These are phyloP conservation scores for Caenorhabditis panamensis DNA, from an alignment of 2,888 invertebrate species.

Conservation along the genomic window DNA sequence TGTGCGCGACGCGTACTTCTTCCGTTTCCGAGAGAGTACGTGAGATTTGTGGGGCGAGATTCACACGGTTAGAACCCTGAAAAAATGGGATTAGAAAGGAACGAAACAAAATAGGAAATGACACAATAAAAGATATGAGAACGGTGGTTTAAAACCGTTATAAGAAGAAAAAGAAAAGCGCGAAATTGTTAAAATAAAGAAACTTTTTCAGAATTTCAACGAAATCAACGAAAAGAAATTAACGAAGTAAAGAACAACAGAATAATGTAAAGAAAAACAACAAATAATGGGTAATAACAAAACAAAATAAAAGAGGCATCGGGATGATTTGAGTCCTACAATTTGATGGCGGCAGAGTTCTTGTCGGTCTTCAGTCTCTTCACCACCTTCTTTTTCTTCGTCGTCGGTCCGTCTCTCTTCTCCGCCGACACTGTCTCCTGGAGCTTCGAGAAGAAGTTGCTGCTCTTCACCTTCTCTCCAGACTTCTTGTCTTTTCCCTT, in stretches of 20 bases:
- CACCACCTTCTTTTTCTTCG: slow-evolving; percentile 65
- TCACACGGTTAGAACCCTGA: slow-evolving; percentile 47
- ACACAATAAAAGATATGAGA: slow-evolving; percentile 8
- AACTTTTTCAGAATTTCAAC: neutral
- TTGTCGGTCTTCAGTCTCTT: slow-evolving; percentile 59
- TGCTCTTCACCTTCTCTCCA: slow-evolving; percentile 54
- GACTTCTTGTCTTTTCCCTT: slow-evolving; percentile 36
- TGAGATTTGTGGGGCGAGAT: slow-evolving; percentile 1
- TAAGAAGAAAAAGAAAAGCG: neutral
- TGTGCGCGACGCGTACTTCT: neutral
- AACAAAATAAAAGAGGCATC: slow-evolving; percentile 10
- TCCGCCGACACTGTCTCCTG: slow-evolving; percentile 66
- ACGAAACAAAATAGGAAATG: neutral
- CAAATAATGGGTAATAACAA: slow-evolving; percentile 22
- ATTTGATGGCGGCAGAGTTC: slow-evolving; percentile 59
- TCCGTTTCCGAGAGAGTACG: neutral
- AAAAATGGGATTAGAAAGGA: neutral
- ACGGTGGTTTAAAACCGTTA: slow-evolving; percentile 18
- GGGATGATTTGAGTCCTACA: too few species aligned
- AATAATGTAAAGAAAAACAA: slow-evolving; percentile 17
- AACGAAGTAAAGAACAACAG: slow-evolving; percentile 18
- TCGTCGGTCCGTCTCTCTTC: slow-evolving; percentile 55
- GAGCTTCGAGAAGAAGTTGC: slow-evolving; percentile 68
- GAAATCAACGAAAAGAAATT: neutral
- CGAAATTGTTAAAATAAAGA: neutral